Base-by-base conservation (phyloP, 2,113 vertebrate species). In the Cebus imitator region DNA sequence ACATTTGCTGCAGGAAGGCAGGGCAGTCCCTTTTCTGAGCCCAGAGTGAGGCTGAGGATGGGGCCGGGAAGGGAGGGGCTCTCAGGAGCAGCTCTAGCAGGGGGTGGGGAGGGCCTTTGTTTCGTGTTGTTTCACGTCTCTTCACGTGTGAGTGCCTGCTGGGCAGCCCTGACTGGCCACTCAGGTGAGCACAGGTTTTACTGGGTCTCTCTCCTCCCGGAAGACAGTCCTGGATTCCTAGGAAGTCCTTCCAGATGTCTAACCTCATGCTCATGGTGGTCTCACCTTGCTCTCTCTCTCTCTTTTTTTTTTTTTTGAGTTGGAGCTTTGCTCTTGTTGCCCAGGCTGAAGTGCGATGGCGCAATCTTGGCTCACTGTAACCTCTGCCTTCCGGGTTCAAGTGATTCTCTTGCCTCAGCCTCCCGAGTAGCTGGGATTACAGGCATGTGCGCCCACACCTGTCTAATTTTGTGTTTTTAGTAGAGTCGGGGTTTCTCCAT, bases 211-310 rank as follows among this genome's bases (percentile, higher is more conserved):
- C 6, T 52, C 17, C 7, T 61, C 21, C 52, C 25, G 4, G 6
- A 8, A 64, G 35, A 50, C 61, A 21, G 12, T 75, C n/a, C 23
- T 18, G 21, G 70, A 30, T 64, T 35, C 27, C 32, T 52, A 25
- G 91, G 40, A 95, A 94, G 70, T 61, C 86, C 82, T 66, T 43
- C 81, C 20, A 68, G 75, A 12, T 20, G 40, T 84, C 57, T 91
- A 21, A 70, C 27, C 50, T 78, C 6, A 1, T 27, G 61, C 27
- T 64, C 61, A 64, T 6, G 50, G 52, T 20, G 17, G 20, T 27
- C 87, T 61, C 80, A n/a, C 48, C n/a, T 66, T 48, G 43, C 37
- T 70, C 37, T 14, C 16, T 52, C 45, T 64, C 35, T 18, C 50
- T 16, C 14, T 52, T 13, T 50, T 50, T 43, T 50, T 50, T 52